Conservation (phyloP, 1,140 invertebrate genomes). For the Hermetia illucens region DNA sequence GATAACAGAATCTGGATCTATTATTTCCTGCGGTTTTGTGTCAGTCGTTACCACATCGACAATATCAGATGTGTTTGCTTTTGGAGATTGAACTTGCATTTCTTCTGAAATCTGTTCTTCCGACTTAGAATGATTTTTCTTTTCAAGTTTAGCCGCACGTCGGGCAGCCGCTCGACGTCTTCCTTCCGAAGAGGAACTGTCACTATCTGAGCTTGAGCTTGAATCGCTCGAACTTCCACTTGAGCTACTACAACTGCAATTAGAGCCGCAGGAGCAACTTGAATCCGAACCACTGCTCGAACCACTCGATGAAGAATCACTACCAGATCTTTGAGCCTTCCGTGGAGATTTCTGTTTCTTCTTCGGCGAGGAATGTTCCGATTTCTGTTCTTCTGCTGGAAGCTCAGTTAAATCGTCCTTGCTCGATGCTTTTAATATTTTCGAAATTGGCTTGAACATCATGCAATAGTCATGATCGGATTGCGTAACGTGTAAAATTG, state of each 20-base stretch:
- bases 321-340: slow-evolving; percentile 11
- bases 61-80: slow-evolving; percentile 4
- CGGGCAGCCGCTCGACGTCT: slow-evolving; percentile 18
- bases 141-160: slow-evolving; percentile 28
- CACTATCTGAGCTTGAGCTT: slow-evolving; percentile 48
- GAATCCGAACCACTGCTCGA: slow-evolving; percentile 50
- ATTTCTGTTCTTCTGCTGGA: slow-evolving; percentile 3
- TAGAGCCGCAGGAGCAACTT: slow-evolving; percentile 63
- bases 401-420: slow-evolving; percentile 9
- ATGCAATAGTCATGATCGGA: slow-evolving; percentile 54
- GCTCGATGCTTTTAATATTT: slow-evolving; percentile 4
- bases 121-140: slow-evolving; percentile 11
- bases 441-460: slow-evolving; percentile 14
- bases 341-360: slow-evolving; percentile 25
- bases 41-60: slow-evolving; percentile 9
- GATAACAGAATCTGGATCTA: slow-evolving; percentile 25
- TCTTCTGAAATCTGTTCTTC: too few relatives aligned
- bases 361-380: slow-evolving; percentile 26
- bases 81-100: not conserved
- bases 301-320: slow-evolving; percentile 44
- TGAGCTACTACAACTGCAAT: slow-evolving; percentile 60
- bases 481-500: slow-evolving; percentile 37
- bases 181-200: slow-evolving; percentile 40
- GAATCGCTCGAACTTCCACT: slow-evolving; percentile 44
- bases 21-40: slow-evolving; percentile 11